phyloP scores from a whole-genome alignment of 2,888 invertebrate genomes.

The Lycia hirtaria region DNA sequence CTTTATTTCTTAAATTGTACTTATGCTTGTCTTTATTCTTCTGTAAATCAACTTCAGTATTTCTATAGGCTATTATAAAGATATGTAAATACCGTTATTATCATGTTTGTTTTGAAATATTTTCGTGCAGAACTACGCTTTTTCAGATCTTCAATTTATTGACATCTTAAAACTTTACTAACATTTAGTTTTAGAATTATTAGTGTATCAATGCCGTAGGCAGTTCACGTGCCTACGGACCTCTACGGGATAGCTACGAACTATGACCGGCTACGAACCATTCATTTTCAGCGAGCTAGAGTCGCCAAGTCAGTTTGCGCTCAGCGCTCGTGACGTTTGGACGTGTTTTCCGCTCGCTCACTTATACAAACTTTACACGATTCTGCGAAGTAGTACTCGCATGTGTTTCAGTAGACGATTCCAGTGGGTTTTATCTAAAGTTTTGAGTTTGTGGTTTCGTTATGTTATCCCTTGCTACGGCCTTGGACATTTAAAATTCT shows the following conservation, averaged over 20 bases:
- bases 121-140: no score
- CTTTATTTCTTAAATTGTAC: no score
- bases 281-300: conserved; percentile 21
- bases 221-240: conserved; percentile 14
- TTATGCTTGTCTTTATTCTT: no score
- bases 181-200: no score
- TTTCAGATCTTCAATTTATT: no score
- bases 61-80: no score
- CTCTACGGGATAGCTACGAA: conserved; percentile 19
- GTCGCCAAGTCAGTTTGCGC: conserved; percentile 28
- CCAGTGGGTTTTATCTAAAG: conserved; percentile 10
- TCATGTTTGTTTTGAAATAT: no score
- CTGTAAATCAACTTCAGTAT: no score
- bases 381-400: conserved; percentile 16
- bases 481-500: neutral
- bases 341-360: conserved; percentile 12
- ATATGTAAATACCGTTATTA: no score
- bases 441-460: conserved; percentile 18
- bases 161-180: no score
- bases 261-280: conserved; percentile 28
- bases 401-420: neutral
- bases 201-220: conserved; percentile 14
- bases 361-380: conserved; percentile 26
- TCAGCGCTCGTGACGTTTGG: conserved; percentile 20
- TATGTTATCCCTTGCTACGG: conserved; percentile 9